Conservation (phyloP, 2,888 invertebrate species). For the Catocala fraxini region DNA sequence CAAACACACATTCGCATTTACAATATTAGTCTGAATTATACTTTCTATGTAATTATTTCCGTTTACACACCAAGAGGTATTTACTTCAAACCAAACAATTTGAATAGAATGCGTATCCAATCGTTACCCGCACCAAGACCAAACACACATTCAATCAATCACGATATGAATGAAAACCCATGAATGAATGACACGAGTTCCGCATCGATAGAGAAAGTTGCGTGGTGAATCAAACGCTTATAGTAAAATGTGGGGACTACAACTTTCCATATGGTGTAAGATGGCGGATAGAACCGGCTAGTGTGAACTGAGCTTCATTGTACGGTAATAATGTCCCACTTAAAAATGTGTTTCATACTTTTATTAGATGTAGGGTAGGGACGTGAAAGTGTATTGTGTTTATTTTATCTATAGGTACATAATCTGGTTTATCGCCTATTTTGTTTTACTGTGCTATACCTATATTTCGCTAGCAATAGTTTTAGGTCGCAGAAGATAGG, state of each 20-base stretch:
- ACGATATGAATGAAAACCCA: conserved; percentile 26
- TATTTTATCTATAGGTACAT: too few relatives aligned
- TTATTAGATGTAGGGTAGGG: background rate
- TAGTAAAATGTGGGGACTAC: conserved; percentile 21
- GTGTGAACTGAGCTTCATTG: conserved; percentile 31
- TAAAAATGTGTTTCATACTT: conserved; percentile 12
- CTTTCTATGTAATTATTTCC: too few relatives aligned
- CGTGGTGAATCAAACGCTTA: conserved; percentile 39
- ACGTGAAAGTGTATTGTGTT: too few relatives aligned
- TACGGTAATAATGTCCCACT: conserved; percentile 32
- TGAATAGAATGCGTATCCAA: conserved; percentile 3
- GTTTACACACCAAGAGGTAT: too few relatives aligned
- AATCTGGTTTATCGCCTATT: too few relatives aligned
- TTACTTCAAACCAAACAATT: too few relatives aligned
- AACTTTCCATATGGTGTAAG: conserved; percentile 30
- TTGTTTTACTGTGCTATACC: too few relatives aligned
- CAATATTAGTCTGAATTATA: too few relatives aligned
- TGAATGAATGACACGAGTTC: conserved; percentile 33
- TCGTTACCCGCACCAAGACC: conserved; percentile 15
- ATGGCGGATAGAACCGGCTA: conserved; percentile 23
- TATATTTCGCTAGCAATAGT: too few relatives aligned
- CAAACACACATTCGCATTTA: too few relatives aligned
- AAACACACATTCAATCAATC: conserved; percentile 11
- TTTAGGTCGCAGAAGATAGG: too few relatives aligned
- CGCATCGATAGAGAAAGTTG: conserved; percentile 48